These are phyloP conservation scores for Archocentrus centrarchus DNA, from an alignment of 2,113 vertebrate species.

Conservation along the genomic window DNA sequence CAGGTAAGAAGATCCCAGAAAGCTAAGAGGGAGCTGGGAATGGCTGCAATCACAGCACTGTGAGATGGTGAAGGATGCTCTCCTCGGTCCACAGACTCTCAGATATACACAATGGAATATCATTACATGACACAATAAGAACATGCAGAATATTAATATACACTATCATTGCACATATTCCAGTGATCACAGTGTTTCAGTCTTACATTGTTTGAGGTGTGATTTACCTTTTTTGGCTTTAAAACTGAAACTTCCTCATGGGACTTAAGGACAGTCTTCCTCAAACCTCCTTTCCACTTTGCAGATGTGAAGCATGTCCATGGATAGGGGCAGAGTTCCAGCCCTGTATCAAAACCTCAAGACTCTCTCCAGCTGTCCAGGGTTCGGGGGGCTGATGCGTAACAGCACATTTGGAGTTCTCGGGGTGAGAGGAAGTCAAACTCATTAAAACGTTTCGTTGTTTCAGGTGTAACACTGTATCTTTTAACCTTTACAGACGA, in stretches of 20 bases:
- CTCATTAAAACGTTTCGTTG: accelerated
- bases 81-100: no score
- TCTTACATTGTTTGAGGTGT: neutral
- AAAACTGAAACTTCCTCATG: neutral
- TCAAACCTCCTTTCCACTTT: neutral
- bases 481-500: constrained; percentile 45
- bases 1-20: no score
- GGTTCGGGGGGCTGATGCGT: neutral
- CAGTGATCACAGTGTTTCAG: neutral
- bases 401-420: constrained; percentile 1
- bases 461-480: neutral
- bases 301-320: neutral
- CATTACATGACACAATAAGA: neutral
- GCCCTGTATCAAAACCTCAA: constrained; percentile 29
- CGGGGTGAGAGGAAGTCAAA: constrained; percentile 61
- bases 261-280: neutral
- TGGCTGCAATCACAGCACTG: no score
- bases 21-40: no score
- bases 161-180: neutral
- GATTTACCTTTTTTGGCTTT: neutral
- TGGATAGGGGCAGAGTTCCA: constrained; percentile 26
- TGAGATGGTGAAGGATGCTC: no score
- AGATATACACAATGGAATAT: neutral
- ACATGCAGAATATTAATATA: neutral
- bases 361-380: neutral